Percentiles rank a stretch among this genome's conserved stretches.
phyloP scores from a whole-genome alignment of 2,113 vertebrate genomes.

The Papio anubis region DNA sequence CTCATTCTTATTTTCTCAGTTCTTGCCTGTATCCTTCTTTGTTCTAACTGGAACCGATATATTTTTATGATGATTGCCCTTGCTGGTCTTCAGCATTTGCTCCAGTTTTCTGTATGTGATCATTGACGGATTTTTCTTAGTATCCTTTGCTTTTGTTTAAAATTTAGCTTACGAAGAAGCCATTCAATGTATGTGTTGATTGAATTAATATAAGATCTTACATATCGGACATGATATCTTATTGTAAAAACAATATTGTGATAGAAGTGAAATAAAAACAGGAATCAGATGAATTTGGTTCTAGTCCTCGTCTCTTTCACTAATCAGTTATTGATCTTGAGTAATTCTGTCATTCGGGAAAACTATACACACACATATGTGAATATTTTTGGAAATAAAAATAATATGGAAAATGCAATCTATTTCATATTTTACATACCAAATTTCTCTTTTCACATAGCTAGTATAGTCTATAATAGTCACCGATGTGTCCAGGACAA shows the following conservation, averaged over 20 bases:
- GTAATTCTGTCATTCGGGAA: background rate
- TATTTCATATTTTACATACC: background rate
- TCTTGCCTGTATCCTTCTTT: background rate
- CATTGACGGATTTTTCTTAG: background rate
- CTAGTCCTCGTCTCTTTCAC: background rate
- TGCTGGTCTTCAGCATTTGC: background rate
- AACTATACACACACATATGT: background rate
- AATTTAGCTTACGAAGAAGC: background rate
- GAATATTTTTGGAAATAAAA: background rate
- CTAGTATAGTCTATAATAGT: background rate
- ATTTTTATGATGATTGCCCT: background rate
- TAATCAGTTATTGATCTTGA: background rate
- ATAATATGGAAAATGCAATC: background rate
- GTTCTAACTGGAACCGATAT: background rate
- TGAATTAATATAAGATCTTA: background rate
- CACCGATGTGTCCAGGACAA: rapidly evolving
- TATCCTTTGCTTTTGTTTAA: background rate
- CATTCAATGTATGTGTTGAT: background rate
- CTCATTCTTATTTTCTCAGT: background rate
- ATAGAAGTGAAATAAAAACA: background rate
- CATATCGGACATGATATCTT: background rate
- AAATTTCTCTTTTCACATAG: background rate
- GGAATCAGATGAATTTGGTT: background rate
- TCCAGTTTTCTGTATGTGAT: background rate
- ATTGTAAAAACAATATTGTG: background rate